A percentile compares a stretch with the other conserved stretches of the same genome.
phyloP scores from a whole-genome alignment of 2,888 invertebrate species.

The Microctonus aethiopoides region DNA sequence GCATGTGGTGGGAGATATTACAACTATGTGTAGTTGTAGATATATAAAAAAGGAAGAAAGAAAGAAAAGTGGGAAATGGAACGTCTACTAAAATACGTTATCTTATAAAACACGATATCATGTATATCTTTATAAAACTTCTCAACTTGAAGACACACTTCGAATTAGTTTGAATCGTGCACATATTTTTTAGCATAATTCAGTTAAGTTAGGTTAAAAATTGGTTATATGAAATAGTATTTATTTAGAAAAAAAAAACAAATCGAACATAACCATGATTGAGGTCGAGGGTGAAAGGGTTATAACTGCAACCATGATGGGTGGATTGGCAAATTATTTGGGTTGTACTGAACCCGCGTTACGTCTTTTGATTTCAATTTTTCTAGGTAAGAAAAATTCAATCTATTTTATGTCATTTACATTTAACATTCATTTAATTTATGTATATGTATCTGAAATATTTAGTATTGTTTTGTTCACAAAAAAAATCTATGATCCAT shows the following conservation, averaged over 20 bases:
- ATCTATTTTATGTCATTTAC: background rate
- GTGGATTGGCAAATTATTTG: slow-evolving; percentile 66
- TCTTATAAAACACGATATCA: background rate
- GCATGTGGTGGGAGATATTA: background rate
- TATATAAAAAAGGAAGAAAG: too few relatives aligned
- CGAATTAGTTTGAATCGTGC: background rate
- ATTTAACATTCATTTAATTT: background rate
- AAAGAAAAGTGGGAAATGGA: background rate
- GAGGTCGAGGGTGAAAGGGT: slow-evolving; percentile 13
- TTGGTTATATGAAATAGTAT: background rate
- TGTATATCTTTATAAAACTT: background rate
- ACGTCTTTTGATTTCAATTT: slow-evolving; percentile 73
- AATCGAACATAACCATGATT: slow-evolving; percentile 13
- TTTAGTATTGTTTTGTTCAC: too few relatives aligned
- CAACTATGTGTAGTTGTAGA: too few relatives aligned
- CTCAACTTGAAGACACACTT: background rate
- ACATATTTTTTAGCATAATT: background rate
- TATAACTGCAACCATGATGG: slow-evolving; percentile 38
- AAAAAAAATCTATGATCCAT: too few relatives aligned
- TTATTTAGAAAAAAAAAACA: background rate
- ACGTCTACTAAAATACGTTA: background rate
- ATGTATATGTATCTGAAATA: too few relatives aligned
- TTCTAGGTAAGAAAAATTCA: slow-evolving; percentile 70
- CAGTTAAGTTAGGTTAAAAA: background rate
- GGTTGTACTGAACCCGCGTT: slow-evolving; percentile 76